These are phyloP conservation scores for Caerostris darwini DNA, from an alignment of 1,140 invertebrate species.

Conservation along the genomic window DNA sequence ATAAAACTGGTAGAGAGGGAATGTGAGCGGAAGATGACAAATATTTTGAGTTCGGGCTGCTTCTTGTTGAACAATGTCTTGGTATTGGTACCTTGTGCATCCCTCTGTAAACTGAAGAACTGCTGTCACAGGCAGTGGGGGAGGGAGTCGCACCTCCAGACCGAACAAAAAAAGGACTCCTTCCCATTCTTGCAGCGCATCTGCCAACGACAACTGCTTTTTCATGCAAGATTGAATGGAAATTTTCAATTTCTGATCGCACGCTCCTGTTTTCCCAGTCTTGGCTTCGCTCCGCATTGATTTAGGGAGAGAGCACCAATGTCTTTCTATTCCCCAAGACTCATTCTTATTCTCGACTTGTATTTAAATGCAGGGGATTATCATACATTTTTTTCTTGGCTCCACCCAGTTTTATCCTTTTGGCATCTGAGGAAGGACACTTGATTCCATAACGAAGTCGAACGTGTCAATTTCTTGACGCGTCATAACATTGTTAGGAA, in stretches of 20 bases:
- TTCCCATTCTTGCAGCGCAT: constrained; percentile 10
- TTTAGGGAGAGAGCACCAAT: not conserved
- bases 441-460: not conserved
- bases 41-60: not conserved
- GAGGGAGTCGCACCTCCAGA: not conserved
- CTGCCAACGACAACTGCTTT: constrained; percentile 54
- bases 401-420: not conserved
- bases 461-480: not conserved
- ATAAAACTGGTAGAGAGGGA: not conserved
- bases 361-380: not conserved
- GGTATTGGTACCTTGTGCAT: not conserved
- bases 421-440: not conserved
- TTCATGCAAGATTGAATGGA: constrained; percentile 34
- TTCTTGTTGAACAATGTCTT: constrained; percentile 12
- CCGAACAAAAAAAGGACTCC: not conserved
- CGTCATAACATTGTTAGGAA: too few relatives aligned
- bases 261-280: not conserved
- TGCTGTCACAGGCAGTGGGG: not conserved
- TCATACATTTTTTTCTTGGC: not conserved
- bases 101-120: not conserved
- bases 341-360: constrained; percentile 3
- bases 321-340: not conserved
- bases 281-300: not conserved
- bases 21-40: not conserved
- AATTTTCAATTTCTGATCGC: constrained; percentile 53